Percentiles rank a stretch among this genome's conserved stretches.
phyloP scores from a whole-genome alignment of 2,888 invertebrate genomes.

The Shargacucullia verbasci region DNA sequence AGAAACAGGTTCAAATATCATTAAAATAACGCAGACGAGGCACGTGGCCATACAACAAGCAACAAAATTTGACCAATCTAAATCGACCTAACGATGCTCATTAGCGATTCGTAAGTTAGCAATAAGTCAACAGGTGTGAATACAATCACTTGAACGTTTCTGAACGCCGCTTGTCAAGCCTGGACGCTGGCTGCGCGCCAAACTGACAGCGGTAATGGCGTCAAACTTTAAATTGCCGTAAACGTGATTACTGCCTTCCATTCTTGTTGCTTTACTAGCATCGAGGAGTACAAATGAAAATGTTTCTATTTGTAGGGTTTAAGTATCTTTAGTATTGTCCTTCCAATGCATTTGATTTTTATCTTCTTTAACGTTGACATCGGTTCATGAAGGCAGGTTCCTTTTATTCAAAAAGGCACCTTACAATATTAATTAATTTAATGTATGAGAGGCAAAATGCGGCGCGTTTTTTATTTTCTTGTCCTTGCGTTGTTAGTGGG shows the following conservation, averaged over 20 bases:
- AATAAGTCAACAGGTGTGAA: conserved; percentile 70
- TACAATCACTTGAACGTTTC: conserved; percentile 49
- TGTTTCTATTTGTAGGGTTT: neutral
- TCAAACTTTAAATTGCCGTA: conserved; percentile 47
- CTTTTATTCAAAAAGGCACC: too few species aligned
- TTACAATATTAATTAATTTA: too few species aligned
- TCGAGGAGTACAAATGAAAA: conserved; percentile 1
- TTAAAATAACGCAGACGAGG: too few species aligned
- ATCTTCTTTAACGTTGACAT: too few species aligned
- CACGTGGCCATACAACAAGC: too few species aligned
- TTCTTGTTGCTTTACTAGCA: conserved; percentile 22
- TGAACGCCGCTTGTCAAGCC: conserved; percentile 55
- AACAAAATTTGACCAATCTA: too few species aligned
- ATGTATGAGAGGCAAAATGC: too few species aligned
- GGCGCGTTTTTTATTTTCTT: too few species aligned
- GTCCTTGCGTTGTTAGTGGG: too few species aligned
- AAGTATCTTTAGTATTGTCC: neutral
- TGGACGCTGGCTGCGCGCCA: conserved; percentile 71
- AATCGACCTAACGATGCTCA: conserved; percentile 14
- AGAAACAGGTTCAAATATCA: too few species aligned
- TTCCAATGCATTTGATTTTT: neutral
- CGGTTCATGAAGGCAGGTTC: too few species aligned
- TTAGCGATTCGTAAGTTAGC: conserved; percentile 39
- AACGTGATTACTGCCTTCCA: conserved; percentile 46
- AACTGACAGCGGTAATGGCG: conserved; percentile 66